These are phyloP conservation scores for Drosophila bocqueti DNA, from an alignment of 1,140 invertebrate genomes.

Conservation along the genomic window DNA sequence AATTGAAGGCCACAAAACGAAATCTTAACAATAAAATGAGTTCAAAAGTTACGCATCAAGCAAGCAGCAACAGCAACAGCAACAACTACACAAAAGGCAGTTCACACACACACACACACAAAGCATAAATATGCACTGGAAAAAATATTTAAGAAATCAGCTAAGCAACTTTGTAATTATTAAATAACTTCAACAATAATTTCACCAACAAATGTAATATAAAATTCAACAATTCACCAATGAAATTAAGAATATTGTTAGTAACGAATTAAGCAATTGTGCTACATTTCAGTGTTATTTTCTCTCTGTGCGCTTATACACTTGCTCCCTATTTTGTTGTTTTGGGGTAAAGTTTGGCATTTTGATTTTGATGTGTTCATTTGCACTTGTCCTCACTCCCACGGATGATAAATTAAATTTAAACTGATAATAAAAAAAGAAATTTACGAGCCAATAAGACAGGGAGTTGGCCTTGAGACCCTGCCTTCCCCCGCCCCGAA, in stretches of 20 bases:
- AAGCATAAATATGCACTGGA: constrained; percentile 3
- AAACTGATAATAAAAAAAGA: constrained; percentile 78
- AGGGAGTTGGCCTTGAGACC: constrained; percentile 55
- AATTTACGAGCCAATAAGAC: constrained; percentile 80
- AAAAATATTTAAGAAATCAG: not conserved
- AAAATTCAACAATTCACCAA: too few species aligned
- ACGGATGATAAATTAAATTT: constrained; percentile 77
- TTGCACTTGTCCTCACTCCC: constrained; percentile 46
- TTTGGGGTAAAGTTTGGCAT: constrained; percentile 28
- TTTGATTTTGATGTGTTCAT: constrained; percentile 79
- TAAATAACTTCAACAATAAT: not conserved
- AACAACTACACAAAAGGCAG: constrained; percentile 21
- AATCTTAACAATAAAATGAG: constrained; percentile 76
- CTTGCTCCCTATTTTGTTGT: constrained; percentile 10
- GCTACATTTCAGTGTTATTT: too few species aligned
- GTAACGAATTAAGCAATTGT: not conserved
- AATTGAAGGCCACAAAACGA: constrained; percentile 70
- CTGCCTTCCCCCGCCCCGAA: not conserved
- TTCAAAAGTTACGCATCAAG: constrained; percentile 52
- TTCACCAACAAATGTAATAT: too few species aligned
- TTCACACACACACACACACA: constrained; percentile 20
- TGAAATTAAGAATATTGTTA: not conserved
- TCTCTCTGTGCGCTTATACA: not conserved
- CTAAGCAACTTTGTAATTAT: not conserved
- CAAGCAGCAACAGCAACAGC: constrained; percentile 37